Conservation (phyloP, 2,888 invertebrate species). For the Yponomeuta sedellus region DNA sequence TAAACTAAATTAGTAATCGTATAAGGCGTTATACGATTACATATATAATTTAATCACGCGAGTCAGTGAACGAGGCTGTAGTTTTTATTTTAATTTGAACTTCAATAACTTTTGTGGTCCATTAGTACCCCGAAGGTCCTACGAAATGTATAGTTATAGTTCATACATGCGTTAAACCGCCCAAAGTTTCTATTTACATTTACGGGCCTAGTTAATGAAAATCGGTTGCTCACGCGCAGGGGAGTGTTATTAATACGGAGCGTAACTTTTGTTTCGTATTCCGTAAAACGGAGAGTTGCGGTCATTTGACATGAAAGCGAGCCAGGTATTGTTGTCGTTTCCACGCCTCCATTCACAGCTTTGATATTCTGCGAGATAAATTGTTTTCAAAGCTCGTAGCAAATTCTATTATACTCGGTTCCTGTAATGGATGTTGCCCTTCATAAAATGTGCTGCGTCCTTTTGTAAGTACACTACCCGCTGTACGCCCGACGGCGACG, state of each 20-base stretch:
- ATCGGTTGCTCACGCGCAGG: not conserved
- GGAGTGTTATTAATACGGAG: not conserved
- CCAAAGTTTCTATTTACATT: not conserved
- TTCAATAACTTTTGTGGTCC: too few species aligned
- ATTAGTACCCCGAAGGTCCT: too few species aligned
- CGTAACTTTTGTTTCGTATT: slow-evolving; percentile 4
- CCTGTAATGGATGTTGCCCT: not conserved
- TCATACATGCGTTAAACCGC: too few species aligned
- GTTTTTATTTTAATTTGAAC: too few species aligned
- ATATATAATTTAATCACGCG: too few species aligned
- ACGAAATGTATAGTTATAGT: too few species aligned
- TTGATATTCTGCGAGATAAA: slow-evolving; percentile 45
- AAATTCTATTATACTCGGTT: slow-evolving; percentile 4
- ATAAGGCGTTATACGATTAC: too few species aligned
- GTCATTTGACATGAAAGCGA: slow-evolving; percentile 6
- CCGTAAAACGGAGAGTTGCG: not conserved
- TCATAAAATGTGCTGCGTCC: not conserved
- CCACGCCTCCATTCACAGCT: slow-evolving; percentile 37
- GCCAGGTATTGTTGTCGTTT: slow-evolving; percentile 36
- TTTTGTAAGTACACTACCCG: not conserved
- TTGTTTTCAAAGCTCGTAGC: slow-evolving; percentile 21
- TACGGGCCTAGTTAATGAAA: not conserved
- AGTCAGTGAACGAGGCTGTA: too few species aligned
- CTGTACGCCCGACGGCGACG: not conserved
- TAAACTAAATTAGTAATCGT: too few species aligned